Evolutionary conservation across 2,113 vertebrate genomes (phyloP).

Genomic region (Gadus macrocephalus): DNA sequence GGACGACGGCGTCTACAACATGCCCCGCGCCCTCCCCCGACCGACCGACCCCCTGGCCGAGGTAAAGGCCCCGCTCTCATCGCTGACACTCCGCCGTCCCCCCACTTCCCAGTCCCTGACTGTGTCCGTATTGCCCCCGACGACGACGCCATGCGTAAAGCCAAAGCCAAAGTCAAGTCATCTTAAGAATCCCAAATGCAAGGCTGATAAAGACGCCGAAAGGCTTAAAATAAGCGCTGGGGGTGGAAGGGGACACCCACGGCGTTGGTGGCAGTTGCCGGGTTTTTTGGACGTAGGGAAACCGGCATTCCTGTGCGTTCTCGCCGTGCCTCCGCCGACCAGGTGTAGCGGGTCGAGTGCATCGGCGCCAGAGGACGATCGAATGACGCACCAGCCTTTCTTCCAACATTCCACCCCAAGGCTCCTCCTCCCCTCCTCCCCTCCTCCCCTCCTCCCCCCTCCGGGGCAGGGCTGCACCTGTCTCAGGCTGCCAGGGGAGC

Average conservation of each 20-base stretch:
- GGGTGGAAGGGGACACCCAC: too few species aligned
- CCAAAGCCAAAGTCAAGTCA: too few species aligned
- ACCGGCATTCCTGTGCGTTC: too few species aligned
- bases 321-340: too few species aligned
- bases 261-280: too few species aligned
- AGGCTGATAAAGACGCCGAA: too few species aligned
- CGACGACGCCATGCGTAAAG: too few species aligned
- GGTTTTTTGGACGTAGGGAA: too few species aligned
- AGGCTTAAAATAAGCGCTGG: too few species aligned
- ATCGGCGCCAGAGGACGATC: slow-evolving; percentile 19
- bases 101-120: too few species aligned
- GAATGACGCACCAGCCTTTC: slow-evolving; percentile 22
- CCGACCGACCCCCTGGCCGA: slow-evolving; percentile 57
- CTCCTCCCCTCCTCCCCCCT: slow-evolving; percentile 24
- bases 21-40: slow-evolving; percentile 66
- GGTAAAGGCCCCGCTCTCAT: slow-evolving; percentile 55
- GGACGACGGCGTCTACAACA: slow-evolving; percentile 73
- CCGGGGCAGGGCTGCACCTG: slow-evolving; percentile 66
- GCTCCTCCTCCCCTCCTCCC: slow-evolving; percentile 15
- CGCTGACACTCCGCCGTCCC: too few species aligned
- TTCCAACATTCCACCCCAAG: slow-evolving; percentile 49
- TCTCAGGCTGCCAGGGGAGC: slow-evolving; percentile 60
- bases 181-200: too few species aligned
- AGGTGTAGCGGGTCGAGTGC: not conserved
- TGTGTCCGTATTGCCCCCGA: not conserved